phyloP scores from a whole-genome alignment of 2,797 vertebrate genomes.

The Lateolabrax maculatus region DNA sequence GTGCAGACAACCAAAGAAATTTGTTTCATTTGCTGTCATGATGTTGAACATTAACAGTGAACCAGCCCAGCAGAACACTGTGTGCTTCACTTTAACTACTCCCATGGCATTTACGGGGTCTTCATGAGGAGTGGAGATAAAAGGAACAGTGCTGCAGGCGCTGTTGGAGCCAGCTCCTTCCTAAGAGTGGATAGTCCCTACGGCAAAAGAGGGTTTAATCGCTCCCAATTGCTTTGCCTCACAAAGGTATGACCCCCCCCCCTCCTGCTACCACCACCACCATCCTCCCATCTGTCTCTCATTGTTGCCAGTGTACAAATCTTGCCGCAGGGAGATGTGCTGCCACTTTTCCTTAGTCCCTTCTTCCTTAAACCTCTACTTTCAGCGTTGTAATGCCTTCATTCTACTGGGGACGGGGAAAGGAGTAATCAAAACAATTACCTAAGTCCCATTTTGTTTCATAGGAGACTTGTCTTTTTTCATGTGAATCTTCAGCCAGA shows the following conservation, averaged over 20 bases:
- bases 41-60: conserved; percentile 41
- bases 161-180: conserved; percentile 56
- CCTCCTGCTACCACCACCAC: conserved; percentile 4
- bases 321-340: conserved; percentile 64
- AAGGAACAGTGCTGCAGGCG: conserved; percentile 62
- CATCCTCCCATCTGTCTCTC: conserved; percentile 72
- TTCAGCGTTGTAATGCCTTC: conserved; percentile 50
- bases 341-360: conserved; percentile 49
- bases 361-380: conserved; percentile 51
- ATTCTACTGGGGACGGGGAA: conserved; percentile 51
- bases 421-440: conserved; percentile 80
- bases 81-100: conserved; percentile 61
- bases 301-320: conserved; percentile 70
- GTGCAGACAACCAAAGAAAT: conserved; percentile 23
- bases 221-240: conserved; percentile 75
- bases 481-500: conserved; percentile 61
- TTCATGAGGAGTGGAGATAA: conserved; percentile 69
- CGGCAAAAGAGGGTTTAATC: conserved; percentile 72
- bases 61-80: conserved; percentile 46
- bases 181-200: conserved; percentile 58
- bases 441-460: conserved; percentile 59
- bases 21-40: conserved; percentile 45
- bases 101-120: conserved; percentile 65
- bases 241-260: conserved; percentile 70
- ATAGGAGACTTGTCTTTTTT: conserved; percentile 51